Base-by-base conservation (phyloP, 2,888 invertebrate genomes). In the Rambutsinella grinnellia region DNA sequence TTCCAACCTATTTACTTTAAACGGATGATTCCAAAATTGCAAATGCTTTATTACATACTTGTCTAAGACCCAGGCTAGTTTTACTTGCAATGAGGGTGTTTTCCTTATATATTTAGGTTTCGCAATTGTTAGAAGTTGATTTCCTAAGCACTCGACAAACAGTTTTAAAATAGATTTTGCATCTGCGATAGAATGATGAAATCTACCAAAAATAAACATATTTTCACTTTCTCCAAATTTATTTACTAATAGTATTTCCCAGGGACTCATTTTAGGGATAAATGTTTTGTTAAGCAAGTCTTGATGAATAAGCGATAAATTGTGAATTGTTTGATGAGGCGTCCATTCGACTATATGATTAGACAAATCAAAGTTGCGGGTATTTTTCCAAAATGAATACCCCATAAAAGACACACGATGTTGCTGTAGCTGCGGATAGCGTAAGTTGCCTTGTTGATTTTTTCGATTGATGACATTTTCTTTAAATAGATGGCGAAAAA, bases 111-210 rank as follows among this genome's bases (percentile, higher is more conserved):
- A n/a, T n/a, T 26, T 23, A 26, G 54, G 5, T 26, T 2, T 1
- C 8, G 54, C 26, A 2, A 26, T 24, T 2, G 23, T 28, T n/a
- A 58, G n/a, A 2, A 2, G 2, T 23, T 60, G 17, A 27, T 60
- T 21, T 6, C 60, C 60, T 24, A 60, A 21, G 21, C 46, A 44
- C n/a, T 60, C 60, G 19, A 60, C 60, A 19, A 60, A 46, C 3
- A 60, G n/a, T n/a, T 60, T 36, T 3, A 44, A 1, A 3, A 60
- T 21, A n/a, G 60, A 60, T 21, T 60, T 60, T 10, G 60, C 44
- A 23, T 60, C 60, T 10, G 44, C 60, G 10, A 60, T 60, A 10
- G 60, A 44, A 23, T 60, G 60, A 44, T 60, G 60, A 23, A 56
- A 24, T 56, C 54, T 56, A 8, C 6, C 36, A 5, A 36, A 8